Conservation (phyloP, 2,888 invertebrate species). For the Drosophila lacicola region DNA sequence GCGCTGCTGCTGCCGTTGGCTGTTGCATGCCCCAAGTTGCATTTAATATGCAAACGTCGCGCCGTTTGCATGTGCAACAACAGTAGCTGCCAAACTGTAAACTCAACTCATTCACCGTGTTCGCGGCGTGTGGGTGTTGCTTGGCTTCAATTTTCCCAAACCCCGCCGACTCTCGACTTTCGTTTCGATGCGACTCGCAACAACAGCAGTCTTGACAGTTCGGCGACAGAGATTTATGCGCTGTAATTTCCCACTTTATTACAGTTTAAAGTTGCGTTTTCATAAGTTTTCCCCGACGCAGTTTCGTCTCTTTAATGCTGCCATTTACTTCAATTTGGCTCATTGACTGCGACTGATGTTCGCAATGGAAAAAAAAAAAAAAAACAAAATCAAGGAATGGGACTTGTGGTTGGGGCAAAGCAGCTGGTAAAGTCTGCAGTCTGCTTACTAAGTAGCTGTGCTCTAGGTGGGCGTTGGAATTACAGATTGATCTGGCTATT, state of each 20-base stretch:
- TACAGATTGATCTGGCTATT: slow-evolving; percentile 14
- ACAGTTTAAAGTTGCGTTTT: slow-evolving; percentile 79
- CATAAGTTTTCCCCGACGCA: slow-evolving; percentile 66
- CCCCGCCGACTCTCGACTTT: slow-evolving; percentile 38
- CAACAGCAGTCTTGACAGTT: slow-evolving; percentile 67
- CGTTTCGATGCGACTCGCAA: slow-evolving; percentile 31
- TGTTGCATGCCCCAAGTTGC: slow-evolving; percentile 31
- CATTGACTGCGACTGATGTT: slow-evolving; percentile 34
- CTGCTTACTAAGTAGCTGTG: slow-evolving; percentile 18
- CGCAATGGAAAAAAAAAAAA: background rate
- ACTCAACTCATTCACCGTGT: slow-evolving; percentile 60
- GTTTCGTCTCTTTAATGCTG: slow-evolving; percentile 53
- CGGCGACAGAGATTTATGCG: slow-evolving; percentile 79
- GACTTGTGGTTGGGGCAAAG: slow-evolving; percentile 1
- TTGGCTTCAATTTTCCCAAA: slow-evolving; percentile 50
- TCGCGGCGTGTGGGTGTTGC: slow-evolving; percentile 68
- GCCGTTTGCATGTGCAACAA: slow-evolving; percentile 24
- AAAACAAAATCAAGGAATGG: background rate
- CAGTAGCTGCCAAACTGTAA: slow-evolving; percentile 75
- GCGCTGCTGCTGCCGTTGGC: slow-evolving; percentile 29
- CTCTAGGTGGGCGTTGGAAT: slow-evolving; percentile 6
- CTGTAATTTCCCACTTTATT: slow-evolving; percentile 81
- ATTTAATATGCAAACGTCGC: slow-evolving; percentile 64
- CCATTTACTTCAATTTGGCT: slow-evolving; percentile 63
- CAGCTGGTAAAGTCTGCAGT: slow-evolving; percentile 21